Evolutionary conservation across 2,113 vertebrate genomes (phyloP).

Genomic region (Mirza zaza): DNA sequence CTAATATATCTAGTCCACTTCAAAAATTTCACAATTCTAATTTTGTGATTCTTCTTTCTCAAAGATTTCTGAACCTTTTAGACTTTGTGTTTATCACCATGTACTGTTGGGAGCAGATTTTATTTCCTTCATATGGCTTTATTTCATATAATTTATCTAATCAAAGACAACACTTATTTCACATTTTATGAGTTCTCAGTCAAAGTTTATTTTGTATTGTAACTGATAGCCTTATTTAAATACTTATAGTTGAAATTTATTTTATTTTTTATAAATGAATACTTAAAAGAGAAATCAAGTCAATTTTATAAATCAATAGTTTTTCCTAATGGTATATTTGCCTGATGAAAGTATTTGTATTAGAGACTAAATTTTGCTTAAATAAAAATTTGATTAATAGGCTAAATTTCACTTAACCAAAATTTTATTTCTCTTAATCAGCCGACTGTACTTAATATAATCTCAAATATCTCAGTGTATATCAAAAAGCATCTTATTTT

Average conservation of each 20-base stretch:
- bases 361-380: not conserved
- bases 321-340: not conserved
- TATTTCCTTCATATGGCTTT: not conserved
- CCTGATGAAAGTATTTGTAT: not conserved
- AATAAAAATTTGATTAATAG: not conserved
- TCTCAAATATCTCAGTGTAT: not conserved
- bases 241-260: not conserved
- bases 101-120: not conserved
- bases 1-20: not conserved
- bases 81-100: not conserved
- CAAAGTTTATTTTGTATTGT: not conserved
- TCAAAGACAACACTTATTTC: not conserved
- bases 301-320: not conserved
- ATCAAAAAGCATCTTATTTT: not conserved
- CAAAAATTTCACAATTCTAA: not conserved
- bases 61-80: not conserved
- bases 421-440: not conserved
- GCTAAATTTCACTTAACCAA: not conserved
- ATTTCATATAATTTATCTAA: not conserved
- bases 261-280: not conserved
- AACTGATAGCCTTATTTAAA: not conserved
- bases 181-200: not conserved
- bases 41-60: not conserved
- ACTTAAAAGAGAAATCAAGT: not conserved
- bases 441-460: not conserved